Percentiles rank a stretch among this genome's conserved stretches.
phyloP scores from a whole-genome alignment of 2,113 vertebrate species.

The Miniopterus natalensis region DNA sequence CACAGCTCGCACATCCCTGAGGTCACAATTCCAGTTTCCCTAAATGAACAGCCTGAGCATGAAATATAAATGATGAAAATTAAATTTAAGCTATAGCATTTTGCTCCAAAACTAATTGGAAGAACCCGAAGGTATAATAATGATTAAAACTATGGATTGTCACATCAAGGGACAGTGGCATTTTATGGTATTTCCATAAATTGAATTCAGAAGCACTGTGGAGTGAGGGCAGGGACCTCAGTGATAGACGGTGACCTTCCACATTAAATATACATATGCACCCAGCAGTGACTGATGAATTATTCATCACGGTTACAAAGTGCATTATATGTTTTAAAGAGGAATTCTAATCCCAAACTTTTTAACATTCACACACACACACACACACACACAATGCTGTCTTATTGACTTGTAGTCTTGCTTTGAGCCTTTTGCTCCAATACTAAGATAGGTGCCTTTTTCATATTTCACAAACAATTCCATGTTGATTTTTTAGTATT shows the following conservation, averaged over 20 bases:
- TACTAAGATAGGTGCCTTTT: neutral
- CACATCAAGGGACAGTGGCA: neutral
- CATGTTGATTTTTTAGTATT: neutral
- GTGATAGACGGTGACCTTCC: neutral
- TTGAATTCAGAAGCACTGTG: slow-evolving; percentile 30
- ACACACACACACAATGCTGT: neutral
- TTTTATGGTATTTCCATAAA: slow-evolving; percentile 36
- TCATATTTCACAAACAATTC: neutral
- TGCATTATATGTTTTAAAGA: slow-evolving; percentile 25
- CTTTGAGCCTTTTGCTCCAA: neutral
- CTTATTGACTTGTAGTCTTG: neutral
- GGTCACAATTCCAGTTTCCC: neutral
- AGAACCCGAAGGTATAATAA: neutral
- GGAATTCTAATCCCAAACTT: neutral
- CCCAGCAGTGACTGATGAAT: neutral
- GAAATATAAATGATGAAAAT: slow-evolving; percentile 36
- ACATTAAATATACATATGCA: slow-evolving; percentile 47
- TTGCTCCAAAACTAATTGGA: neutral
- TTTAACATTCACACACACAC: neutral
- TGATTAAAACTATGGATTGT: neutral
- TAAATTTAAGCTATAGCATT: slow-evolving; percentile 16
- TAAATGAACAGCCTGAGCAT: neutral
- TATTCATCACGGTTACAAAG: slow-evolving; percentile 58
- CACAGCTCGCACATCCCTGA: neutral
- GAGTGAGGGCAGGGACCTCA: neutral